These are phyloP conservation scores for Chiroxiphia lanceolata DNA, from an alignment of 2,797 vertebrate genomes.

Conservation along the genomic window DNA sequence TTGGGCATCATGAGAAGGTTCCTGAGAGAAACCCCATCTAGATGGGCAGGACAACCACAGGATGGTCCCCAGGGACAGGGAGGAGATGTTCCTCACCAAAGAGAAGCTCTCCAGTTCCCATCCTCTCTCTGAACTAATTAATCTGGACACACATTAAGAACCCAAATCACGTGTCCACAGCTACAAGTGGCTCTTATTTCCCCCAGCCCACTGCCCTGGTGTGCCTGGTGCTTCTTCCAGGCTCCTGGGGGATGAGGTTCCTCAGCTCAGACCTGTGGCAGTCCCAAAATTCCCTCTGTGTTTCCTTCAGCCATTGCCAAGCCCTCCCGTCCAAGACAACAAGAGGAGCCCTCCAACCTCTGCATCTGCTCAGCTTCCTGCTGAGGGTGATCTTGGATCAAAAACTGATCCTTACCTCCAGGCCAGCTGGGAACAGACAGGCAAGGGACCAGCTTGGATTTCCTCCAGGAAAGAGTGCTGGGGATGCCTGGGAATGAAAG, in stretches of 20 bases:
- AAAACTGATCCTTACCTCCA: not conserved
- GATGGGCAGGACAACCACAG: not conserved
- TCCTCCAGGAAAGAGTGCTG: not conserved
- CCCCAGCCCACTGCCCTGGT: too few relatives aligned
- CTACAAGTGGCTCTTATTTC: not conserved
- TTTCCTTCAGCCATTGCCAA: not conserved
- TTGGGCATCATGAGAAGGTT: not conserved
- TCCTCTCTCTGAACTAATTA: not conserved
- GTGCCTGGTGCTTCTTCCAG: not conserved
- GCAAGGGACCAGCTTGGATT: not conserved
- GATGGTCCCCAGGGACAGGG: fast-evolving
- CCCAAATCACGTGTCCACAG: too few relatives aligned
- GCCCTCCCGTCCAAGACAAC: not conserved
- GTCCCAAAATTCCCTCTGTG: not conserved
- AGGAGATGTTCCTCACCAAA: not conserved
- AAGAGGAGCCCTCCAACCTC: not conserved
- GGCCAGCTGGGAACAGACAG: not conserved
- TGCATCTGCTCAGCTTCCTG: not conserved
- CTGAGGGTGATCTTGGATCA: not conserved
- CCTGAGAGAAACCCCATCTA: not conserved
- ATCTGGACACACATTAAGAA: not conserved
- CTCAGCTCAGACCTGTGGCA: not conserved
- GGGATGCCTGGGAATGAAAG: not conserved
- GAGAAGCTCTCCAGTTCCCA: not conserved
- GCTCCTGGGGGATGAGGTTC: not conserved